Evolutionary conservation across 2,888 invertebrate species (phyloP).

Genomic region (Limnephilus marmoratus): DNA sequence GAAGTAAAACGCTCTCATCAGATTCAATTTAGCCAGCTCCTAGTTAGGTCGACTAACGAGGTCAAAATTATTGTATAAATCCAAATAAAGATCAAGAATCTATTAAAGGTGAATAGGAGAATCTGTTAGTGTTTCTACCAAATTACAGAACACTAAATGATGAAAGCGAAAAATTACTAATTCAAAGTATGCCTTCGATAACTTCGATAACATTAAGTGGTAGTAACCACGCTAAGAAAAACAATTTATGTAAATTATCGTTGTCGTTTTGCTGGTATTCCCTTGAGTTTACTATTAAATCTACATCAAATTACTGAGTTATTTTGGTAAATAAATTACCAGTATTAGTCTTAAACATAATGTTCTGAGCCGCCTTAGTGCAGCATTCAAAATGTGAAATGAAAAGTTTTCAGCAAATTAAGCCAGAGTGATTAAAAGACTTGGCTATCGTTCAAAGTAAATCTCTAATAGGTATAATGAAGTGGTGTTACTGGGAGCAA

Average conservation of each 20-base stretch:
- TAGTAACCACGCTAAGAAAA: no score
- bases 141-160: no score
- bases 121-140: no score
- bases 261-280: not conserved
- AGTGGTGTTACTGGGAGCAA: slow-evolving; percentile 40
- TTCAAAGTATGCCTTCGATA: no score
- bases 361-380: not conserved
- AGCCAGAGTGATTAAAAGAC: slow-evolving; percentile 28
- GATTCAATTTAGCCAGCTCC: no score
- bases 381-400: not conserved
- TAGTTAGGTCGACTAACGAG: no score
- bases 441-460: slow-evolving; percentile 22
- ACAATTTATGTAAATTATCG: not conserved
- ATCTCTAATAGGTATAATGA: slow-evolving; percentile 33
- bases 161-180: no score
- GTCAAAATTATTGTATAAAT: no score
- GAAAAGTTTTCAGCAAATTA: slow-evolving; percentile 27
- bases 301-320: not conserved
- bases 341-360: not conserved
- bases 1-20: no score
- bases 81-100: no score
- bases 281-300: not conserved
- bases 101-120: no score
- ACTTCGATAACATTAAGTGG: no score
- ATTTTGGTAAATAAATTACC: not conserved